Conservation (phyloP, 2,797 vertebrate species). For the Siniperca obscura region DNA sequence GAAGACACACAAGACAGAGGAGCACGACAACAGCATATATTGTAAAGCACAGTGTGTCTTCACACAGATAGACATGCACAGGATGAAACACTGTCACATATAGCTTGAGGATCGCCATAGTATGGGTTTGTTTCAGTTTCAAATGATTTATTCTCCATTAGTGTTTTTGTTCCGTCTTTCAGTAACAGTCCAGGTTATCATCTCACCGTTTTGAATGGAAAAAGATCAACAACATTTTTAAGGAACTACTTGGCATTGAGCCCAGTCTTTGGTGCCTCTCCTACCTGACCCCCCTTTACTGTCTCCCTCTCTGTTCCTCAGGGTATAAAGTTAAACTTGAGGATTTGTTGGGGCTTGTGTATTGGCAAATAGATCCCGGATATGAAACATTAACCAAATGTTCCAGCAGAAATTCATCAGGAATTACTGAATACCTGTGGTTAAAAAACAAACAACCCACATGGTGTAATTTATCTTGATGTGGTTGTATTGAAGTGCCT, state of each 20-base stretch:
- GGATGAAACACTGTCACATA: not conserved
- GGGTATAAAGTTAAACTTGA: constrained; percentile 22
- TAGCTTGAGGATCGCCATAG: not conserved
- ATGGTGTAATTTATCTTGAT: not conserved
- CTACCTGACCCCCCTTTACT: not conserved
- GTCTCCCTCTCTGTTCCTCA: constrained; percentile 5
- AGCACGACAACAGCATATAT: not conserved
- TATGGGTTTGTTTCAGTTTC: not conserved
- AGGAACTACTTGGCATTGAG: constrained; percentile 25
- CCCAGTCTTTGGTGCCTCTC: constrained; percentile 10
- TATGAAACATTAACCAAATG: constrained; percentile 16
- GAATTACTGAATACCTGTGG: not conserved
- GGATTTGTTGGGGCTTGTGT: constrained; percentile 41
- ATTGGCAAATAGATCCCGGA: not conserved
- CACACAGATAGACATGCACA: not conserved
- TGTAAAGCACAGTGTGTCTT: not conserved
- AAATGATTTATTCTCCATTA: not conserved
- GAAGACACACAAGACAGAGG: constrained; percentile 23
- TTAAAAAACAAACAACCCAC: not conserved
- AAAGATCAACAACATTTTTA: constrained; percentile 27
- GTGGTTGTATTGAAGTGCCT: not conserved
- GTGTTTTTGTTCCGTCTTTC: not conserved
- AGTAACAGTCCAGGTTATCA: not conserved
- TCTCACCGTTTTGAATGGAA: not conserved
- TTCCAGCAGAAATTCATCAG: constrained; percentile 5